Base-by-base conservation (phyloP, 2,113 vertebrate species). In the Strix aluco region DNA sequence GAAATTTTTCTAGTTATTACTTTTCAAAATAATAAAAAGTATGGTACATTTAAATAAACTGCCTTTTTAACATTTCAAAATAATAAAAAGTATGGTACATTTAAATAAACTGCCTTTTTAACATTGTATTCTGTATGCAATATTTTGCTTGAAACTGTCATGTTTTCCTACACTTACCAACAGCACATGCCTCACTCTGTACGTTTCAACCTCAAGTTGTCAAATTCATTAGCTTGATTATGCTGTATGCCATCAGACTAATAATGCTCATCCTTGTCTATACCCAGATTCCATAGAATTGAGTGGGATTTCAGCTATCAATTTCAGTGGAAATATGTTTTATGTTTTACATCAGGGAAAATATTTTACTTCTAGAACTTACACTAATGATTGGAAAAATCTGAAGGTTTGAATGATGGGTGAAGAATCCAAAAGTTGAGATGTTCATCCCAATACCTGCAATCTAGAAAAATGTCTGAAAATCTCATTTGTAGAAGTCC, bases 151-250 rank as follows among this genome's bases (percentile, higher is more conserved):
- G 46, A 73, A 73, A 62, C 32, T 79, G 63, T 91, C 58, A 74
- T 42, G 8, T 90, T 96, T 96, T 84, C 63, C 27, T 92, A 30
- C 18, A 1, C 93, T 83, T 92, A 34, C 89, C 87, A 90, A 88
- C 16, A 90, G 36, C 81, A 86, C 11, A 18, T 73, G 21, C 26
- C 67, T 94, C 84, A 81, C 42, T 83, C 79, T 92, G 55, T 83
- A 49, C 55, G 57, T 81, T 65, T 89, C 61, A 74, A 58, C 87
- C 58, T 95, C 25, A 52, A 88, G 30, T 73, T 91, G 92, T 86
- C 85, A 94, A 94, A 91, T 87, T 97, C n/a, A 91, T 92, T 96
- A 92, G 34, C 38, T 91, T 88, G 89, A 87, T 96, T 92, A 87
- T 71, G 51, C 21, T 89, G 14, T 15, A 65, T 72, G 46, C 81